Evolutionary conservation across 2,888 invertebrate species (phyloP), one percentile per base, ranked within the genome.

Genomic region (Cheilosia variabilis): DNA sequence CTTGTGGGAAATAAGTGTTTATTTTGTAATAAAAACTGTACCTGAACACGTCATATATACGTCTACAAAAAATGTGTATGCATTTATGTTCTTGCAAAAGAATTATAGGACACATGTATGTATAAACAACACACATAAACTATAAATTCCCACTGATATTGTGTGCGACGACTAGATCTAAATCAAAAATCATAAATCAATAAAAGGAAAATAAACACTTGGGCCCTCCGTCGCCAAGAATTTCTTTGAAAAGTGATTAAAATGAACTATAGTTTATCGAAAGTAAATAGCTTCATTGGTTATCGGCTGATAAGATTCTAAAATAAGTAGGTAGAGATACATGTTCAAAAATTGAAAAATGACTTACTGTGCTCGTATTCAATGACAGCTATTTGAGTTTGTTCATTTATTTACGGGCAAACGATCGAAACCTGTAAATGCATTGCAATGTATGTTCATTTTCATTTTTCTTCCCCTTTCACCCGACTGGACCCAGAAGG

Each of bases 251-350:
- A 41, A 22, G 15, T 22, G 58, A 41, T 57, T 57, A 58, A 22
- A 41, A 41, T 41, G 15, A 19, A 7, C 19, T 22, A 41, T 2
- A 15, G 24, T 22, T 58, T 58, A 58, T 58, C 58, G 58, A 58
- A 58, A 41, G 41, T 41, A 58, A 41, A 58, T 22, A 58, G 22
- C 58, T 58, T 15, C 41, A 22, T 19, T 15, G 24, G 41, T 58
- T 58, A 58, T 58, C 41, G 41, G 22, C 22, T 58, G 58, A 58
- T 58, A 58, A 58, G 58, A 58, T 41, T 58, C 58, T 22, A 22
- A 37, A 58, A 37, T 34, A 31, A 53, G n/a, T 53, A 50, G 22
- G 50, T 50, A 50, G 34, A 43, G 34, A 43, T 43, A 43, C 6
- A 43, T 43, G n/a, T 6, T 43, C 5, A n/a, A 43, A 43, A 43